Evolutionary conservation across 2,888 invertebrate species (phyloP), one percentile per base, ranked within the genome.

Genomic region (Ferrisia virgata): DNA sequence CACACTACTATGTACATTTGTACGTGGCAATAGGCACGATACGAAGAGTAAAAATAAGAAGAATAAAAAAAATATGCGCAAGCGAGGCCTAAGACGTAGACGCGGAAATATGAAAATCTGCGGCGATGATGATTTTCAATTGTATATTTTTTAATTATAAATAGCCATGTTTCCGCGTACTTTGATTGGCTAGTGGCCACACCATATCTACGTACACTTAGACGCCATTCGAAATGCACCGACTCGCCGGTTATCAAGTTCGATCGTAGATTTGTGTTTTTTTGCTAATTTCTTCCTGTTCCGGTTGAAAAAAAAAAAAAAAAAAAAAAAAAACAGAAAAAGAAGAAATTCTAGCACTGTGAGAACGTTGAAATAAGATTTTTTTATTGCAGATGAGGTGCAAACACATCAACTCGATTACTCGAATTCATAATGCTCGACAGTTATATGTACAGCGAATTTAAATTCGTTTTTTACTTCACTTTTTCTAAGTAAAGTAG

Each of bases 261-360:
- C 53, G 33, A 43, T 80, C 80, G 53, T 53, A 47, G 47, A 53
- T 47, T 79, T 28, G 11, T 18, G 11, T 53, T 69, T 22, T n/a
- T 36, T 80, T 13, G 40, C 47, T 47, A 80, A 80, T 47, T 80
- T 80, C 80, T 80, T 80, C 80, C 80, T 80, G 80, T 80, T 80
- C 80, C 47, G 80, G 72, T 33, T 76, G 36, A 76, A 33, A n/a
- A 76, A 76, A 76, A 76, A 18, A 36, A 36, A 76, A n/a, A 31
- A 18, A 22, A 6, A 22, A 22, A 53, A 69, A 69, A 15, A 33
- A 31, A 31, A 5, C 25, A 13, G 28, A 64, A 69, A 18, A 69
- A 33, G 28, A 69, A 69, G 13, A 13, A 28, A 33, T 15, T 69
- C 31, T 3, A 69, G 69, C 69, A 33, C 31, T 31, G 69, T 69